A percentile compares a stretch with the other conserved stretches of the same genome.
These are phyloP conservation scores for Sinosuthora webbiana DNA, from an alignment of 2,113 vertebrate genomes.

Conservation along the genomic window DNA sequence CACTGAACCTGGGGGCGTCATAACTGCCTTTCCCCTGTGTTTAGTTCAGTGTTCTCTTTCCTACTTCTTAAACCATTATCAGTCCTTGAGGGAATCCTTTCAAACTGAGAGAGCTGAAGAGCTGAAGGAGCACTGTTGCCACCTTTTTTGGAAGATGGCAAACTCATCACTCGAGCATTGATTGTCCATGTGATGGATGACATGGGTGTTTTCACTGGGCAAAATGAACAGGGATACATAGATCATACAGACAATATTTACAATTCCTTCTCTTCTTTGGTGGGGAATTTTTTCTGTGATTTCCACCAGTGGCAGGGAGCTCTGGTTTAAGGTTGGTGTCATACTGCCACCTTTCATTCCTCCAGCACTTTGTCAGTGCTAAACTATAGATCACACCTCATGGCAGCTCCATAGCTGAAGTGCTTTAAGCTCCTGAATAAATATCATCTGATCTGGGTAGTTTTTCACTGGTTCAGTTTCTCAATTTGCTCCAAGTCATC, in stretches of 20 bases:
- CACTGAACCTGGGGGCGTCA: background rate
- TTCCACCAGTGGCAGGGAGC: background rate
- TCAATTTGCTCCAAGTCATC: background rate
- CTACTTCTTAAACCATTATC: background rate
- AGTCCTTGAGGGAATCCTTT: background rate
- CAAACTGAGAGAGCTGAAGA: background rate
- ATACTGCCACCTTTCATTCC: background rate
- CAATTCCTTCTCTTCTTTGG: background rate
- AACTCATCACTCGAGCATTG: background rate
- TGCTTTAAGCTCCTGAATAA: background rate
- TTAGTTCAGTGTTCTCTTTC: background rate
- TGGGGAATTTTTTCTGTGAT: background rate
- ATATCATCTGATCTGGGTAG: background rate
- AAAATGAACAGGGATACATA: background rate
- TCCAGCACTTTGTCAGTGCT: accelerated
- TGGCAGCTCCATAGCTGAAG: background rate
- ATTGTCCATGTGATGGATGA: background rate
- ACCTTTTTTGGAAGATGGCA: background rate
- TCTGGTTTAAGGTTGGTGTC: background rate
- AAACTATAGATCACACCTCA: background rate
- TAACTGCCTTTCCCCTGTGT: background rate
- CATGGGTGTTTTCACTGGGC: background rate
- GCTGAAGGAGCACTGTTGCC: background rate
- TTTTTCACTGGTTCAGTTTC: background rate
- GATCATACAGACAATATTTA: background rate